Base-by-base conservation (phyloP, 2,797 vertebrate genomes). In the Pempheris klunzingeri region DNA sequence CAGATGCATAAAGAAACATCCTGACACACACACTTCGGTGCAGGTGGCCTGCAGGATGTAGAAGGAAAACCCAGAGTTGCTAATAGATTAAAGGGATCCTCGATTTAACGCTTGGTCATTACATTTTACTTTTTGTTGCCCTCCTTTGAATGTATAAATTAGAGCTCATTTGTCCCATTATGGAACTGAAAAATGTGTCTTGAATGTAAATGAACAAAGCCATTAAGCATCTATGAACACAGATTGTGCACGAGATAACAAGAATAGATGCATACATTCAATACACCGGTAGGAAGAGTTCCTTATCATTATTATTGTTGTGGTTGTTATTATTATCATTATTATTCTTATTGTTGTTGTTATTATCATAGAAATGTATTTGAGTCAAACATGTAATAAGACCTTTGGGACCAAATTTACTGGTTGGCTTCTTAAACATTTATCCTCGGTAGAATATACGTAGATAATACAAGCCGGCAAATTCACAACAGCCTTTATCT, bases 31-130 rank as follows among this genome's bases (percentile, higher is more conserved):
- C 34, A 41, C 46, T 57, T 76, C 68, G 22, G 75, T 78, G 91
- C 90, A 93, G 91, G 92, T 92, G 93, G 88, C 70, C 83, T 46
- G 44, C 38, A 84, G 67, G 71, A 83, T 77, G 72, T 8, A 53
- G 36, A 71, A 57, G 15, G 36, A 36, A 63, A 73, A 78, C 78
- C 15, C 17, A 44, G 59, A 77, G 74, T 70, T 79, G 69, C 68
- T 76, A 76, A 85, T 68, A 71, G 64, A 82, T 82, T 74, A 82
- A 83, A 76, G 87, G 70, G 43, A 86, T 86, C 64, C 71, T 89
- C n/a, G 14, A 75, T 28, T 30, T 26, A 60, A 82, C 12, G 52
- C 81, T 75, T 58, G 52, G 63, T 83, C 75, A 79, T 87, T 88
- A 54, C 9, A 44, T 81, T 67, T 82, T 64, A 57, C 49, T 78